phyloP scores from a whole-genome alignment of 2,113 vertebrate genomes.

The Genyomyrus donnyi region DNA sequence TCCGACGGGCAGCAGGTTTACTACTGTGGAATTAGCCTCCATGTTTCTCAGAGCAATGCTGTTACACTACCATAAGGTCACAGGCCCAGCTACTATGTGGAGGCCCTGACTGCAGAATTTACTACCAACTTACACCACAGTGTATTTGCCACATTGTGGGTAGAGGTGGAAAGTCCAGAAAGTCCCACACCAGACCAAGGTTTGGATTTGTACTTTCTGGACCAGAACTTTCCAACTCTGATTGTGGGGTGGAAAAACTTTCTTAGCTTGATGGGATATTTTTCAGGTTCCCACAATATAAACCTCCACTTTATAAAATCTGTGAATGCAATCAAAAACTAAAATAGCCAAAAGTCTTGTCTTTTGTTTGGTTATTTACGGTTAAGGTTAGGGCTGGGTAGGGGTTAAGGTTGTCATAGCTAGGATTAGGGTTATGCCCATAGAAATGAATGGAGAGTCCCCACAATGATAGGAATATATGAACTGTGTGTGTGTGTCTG shows the following conservation, averaged over 20 bases:
- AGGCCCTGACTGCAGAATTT: background rate
- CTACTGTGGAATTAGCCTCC: background rate
- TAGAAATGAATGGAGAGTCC: background rate
- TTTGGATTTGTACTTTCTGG: too few species aligned
- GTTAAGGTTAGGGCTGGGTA: background rate
- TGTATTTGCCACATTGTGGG: background rate
- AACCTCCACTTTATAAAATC: background rate
- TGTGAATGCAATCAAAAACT: background rate
- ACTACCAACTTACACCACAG: background rate
- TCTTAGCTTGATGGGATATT: background rate
- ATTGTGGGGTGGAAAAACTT: background rate
- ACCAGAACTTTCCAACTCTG: too few species aligned
- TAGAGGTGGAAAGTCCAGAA: too few species aligned
- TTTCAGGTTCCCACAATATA: background rate
- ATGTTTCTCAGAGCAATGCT: background rate
- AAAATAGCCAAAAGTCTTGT: background rate
- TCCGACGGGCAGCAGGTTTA: background rate
- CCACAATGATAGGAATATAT: background rate
- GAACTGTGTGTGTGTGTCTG: background rate
- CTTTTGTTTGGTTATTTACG: background rate
- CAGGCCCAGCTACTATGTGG: background rate
- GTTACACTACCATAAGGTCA: background rate
- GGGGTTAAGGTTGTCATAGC: background rate
- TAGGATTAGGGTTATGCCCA: background rate
- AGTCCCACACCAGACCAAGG: too few species aligned